phyloP scores from a whole-genome alignment of 2,888 invertebrate species.

The Herminia tarsipennalis region DNA sequence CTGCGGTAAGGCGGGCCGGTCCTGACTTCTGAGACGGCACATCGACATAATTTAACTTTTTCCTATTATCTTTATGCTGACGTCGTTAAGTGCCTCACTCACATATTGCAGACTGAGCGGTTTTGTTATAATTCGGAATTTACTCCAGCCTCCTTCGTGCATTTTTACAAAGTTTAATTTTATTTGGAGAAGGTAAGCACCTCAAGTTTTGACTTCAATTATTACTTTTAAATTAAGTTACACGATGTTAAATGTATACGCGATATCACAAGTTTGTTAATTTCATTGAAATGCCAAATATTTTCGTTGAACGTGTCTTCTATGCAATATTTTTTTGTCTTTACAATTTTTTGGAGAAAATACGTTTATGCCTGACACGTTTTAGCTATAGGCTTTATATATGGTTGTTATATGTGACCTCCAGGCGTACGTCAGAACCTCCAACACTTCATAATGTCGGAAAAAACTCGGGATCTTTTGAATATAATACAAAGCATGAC shows the following conservation, averaged over 20 bases:
- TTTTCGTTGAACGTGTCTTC: conserved; percentile 12
- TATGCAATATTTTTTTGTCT: conserved; percentile 14
- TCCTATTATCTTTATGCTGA: conserved; percentile 85
- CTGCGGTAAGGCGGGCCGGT: conserved; percentile 44
- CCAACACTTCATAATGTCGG: conserved; percentile 23
- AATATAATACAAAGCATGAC: conserved; percentile 5
- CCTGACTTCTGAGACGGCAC: conserved; percentile 62
- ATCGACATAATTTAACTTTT: conserved; percentile 85
- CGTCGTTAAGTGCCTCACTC: conserved; percentile 72
- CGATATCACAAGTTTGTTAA: conserved; percentile 23
- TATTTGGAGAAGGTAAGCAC: conserved; percentile 25
- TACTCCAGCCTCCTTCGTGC: conserved; percentile 34
- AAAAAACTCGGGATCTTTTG: conserved; percentile 17
- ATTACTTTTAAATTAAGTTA: conserved; percentile 41
- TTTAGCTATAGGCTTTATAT: conserved; percentile 9
- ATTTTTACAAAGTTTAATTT: conserved; percentile 45
- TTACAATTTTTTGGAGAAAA: conserved; percentile 15
- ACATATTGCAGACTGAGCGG: conserved; percentile 69
- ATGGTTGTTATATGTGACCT: conserved; percentile 8
- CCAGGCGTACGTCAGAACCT: conserved; percentile 9
- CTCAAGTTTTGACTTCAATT: conserved; percentile 40
- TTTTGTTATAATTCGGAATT: conserved; percentile 64
- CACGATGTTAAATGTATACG: conserved; percentile 10
- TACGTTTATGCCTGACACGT: conserved; percentile 21
- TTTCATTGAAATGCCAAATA: conserved; percentile 6